phyloP scores from a whole-genome alignment of 2,113 vertebrate genomes.

The Forbesichthys papilliferus region DNA sequence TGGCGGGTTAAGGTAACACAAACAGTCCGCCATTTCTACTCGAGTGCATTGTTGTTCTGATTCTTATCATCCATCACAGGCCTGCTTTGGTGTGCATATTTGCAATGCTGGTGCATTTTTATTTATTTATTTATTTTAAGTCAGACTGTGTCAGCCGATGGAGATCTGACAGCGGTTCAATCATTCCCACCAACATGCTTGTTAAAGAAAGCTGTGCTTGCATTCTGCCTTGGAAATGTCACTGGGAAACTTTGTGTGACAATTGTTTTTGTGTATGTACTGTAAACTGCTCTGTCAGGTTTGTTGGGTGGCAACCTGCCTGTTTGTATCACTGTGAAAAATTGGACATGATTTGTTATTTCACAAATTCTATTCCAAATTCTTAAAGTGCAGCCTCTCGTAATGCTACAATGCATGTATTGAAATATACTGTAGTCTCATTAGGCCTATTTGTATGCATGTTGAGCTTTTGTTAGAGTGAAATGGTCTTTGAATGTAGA shows the following conservation, averaged over 20 bases:
- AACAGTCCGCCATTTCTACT: conserved; percentile 12
- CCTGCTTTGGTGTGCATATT: background rate
- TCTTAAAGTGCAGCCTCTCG: no score
- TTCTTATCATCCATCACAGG: background rate
- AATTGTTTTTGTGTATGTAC: background rate
- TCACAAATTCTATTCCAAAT: no score
- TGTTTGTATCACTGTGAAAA: no score
- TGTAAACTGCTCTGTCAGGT: background rate
- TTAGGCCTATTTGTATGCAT: no score
- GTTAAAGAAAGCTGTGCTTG: conserved; percentile 1
- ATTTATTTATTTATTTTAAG: no score
- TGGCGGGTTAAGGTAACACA: conserved; percentile 3
- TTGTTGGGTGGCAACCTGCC: background rate
- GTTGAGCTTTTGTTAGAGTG: no score
- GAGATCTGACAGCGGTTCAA: conserved; percentile 7
- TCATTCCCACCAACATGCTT: conserved; percentile 4
- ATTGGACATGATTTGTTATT: no score
- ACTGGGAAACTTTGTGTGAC: background rate
- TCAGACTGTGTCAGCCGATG: background rate
- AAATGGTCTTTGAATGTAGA: no score
- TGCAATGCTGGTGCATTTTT: background rate
- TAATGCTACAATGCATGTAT: no score
- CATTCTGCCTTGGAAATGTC: conserved; percentile 8
- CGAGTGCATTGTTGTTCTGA: background rate
- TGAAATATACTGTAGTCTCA: no score